A percentile compares a stretch with the other conserved stretches of the same genome.
Conservation (phyloP, 1,140 invertebrate species). For the Magallana angulata region DNA sequence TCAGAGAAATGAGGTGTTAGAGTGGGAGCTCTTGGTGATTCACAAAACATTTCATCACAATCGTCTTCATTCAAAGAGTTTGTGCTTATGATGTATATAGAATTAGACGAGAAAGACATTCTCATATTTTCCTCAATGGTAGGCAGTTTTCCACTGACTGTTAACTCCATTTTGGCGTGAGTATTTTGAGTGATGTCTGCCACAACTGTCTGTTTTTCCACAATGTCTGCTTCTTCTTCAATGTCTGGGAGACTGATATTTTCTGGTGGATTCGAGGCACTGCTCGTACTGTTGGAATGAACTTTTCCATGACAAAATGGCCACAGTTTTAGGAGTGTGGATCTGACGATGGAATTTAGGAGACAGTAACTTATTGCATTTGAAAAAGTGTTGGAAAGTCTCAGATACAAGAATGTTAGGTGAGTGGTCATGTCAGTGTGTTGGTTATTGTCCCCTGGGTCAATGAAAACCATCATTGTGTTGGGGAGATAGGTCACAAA, state of each 20-base stretch:
- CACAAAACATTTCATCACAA: neutral
- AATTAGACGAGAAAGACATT: slow-evolving; percentile 19
- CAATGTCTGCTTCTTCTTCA: neutral
- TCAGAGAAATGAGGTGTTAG: neutral
- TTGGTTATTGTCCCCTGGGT: neutral
- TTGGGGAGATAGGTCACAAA: slow-evolving; percentile 21
- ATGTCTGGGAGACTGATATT: neutral
- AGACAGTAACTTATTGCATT: slow-evolving; percentile 19
- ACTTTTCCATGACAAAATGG: slow-evolving; percentile 28
- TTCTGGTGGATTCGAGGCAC: neutral
- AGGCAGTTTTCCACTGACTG: neutral
- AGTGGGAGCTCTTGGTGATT: neutral
- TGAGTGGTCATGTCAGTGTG: neutral
- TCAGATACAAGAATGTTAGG: neutral
- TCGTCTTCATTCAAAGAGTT: neutral
- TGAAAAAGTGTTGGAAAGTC: slow-evolving; percentile 1
- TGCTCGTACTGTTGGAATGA: neutral
- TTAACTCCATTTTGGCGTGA: neutral
- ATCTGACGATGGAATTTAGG: neutral
- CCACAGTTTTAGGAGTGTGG: neutral
- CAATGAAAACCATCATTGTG: neutral
- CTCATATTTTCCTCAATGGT: neutral
- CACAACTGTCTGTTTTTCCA: neutral
- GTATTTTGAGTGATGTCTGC: neutral
- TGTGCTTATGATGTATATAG: slow-evolving; percentile 4